A percentile compares a stretch with the other conserved stretches of the same genome.
Evolutionary conservation across 1,140 invertebrate genomes (phyloP).

Genomic region (Gryon sp.): DNA sequence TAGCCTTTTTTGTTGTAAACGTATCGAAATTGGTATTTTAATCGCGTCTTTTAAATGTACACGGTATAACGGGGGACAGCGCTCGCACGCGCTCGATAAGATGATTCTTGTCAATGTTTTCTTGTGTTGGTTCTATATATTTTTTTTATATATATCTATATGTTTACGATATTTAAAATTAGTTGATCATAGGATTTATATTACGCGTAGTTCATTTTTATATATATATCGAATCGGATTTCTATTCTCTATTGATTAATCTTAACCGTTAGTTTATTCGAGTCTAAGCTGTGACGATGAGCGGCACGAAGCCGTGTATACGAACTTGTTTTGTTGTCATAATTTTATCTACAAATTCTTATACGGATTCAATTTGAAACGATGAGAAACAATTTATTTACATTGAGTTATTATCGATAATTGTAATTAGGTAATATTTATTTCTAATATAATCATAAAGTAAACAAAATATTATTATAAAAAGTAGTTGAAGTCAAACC

Average conservation of each 20-base stretch:
- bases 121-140: slow-evolving; percentile 47
- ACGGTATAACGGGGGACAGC: background rate
- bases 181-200: slow-evolving; percentile 57
- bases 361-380: slow-evolving; percentile 17
- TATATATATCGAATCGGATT: slow-evolving; percentile 56
- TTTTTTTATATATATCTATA: slow-evolving; percentile 46
- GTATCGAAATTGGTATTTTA: background rate
- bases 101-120: slow-evolving; percentile 59
- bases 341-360: slow-evolving; percentile 61
- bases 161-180: slow-evolving; percentile 56
- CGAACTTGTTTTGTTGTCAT: slow-evolving; percentile 58
- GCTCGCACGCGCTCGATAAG: slow-evolving; percentile 41
- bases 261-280: slow-evolving; percentile 54
- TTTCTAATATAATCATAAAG: slow-evolving; percentile 37
- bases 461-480: background rate
- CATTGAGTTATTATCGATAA: slow-evolving; percentile 37
- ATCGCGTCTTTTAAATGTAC: background rate
- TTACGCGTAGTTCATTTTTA: slow-evolving; percentile 32
- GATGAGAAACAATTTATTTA: slow-evolving; percentile 43
- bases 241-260: slow-evolving; percentile 54
- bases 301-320: slow-evolving; percentile 40
- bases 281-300: slow-evolving; percentile 55
- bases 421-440: slow-evolving; percentile 58
- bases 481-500: slow-evolving; percentile 26
- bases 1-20: background rate